phyloP scores from a whole-genome alignment of 2,888 invertebrate genomes.

The Panopea generosa region DNA sequence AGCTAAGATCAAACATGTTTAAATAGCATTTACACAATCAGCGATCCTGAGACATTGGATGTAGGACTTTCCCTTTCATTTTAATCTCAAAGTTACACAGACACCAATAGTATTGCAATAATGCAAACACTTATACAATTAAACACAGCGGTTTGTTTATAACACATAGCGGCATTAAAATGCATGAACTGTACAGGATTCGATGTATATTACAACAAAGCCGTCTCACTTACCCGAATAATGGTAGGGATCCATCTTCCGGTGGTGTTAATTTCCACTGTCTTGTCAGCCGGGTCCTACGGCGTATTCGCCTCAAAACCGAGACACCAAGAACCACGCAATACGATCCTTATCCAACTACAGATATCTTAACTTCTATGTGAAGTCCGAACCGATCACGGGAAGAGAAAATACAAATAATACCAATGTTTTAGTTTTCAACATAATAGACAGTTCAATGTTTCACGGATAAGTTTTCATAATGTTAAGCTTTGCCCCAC shows the following conservation, averaged over 20 bases:
- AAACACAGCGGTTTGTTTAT: too few relatives aligned
- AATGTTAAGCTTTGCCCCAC: slow-evolving; percentile 59
- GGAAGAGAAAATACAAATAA: slow-evolving; percentile 63
- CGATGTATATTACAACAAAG: slow-evolving; percentile 11
- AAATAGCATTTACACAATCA: too few relatives aligned
- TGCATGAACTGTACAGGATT: slow-evolving; percentile 26
- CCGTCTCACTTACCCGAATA: slow-evolving; percentile 64
- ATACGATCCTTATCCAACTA: slow-evolving; percentile 48
- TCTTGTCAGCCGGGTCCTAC: slow-evolving; percentile 53
- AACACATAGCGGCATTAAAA: slow-evolving; percentile 1
- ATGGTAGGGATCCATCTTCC: slow-evolving; percentile 62
- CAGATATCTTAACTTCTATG: slow-evolving; percentile 57
- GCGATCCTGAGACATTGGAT: too few relatives aligned
- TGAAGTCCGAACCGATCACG: slow-evolving; percentile 53
- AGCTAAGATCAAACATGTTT: too few relatives aligned
- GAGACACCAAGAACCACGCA: slow-evolving; percentile 39
- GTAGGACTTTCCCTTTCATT: too few relatives aligned
- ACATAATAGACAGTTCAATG: slow-evolving; percentile 65
- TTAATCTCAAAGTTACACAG: too few relatives aligned
- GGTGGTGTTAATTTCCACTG: slow-evolving; percentile 54
- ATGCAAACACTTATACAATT: too few relatives aligned
- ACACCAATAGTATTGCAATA: too few relatives aligned
- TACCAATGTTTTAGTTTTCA: slow-evolving; percentile 58
- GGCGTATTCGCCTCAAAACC: slow-evolving; percentile 37
- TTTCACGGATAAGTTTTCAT: slow-evolving; percentile 67